Conservation (phyloP, 2,888 invertebrate species). For the Caenorhabditis becei region DNA sequence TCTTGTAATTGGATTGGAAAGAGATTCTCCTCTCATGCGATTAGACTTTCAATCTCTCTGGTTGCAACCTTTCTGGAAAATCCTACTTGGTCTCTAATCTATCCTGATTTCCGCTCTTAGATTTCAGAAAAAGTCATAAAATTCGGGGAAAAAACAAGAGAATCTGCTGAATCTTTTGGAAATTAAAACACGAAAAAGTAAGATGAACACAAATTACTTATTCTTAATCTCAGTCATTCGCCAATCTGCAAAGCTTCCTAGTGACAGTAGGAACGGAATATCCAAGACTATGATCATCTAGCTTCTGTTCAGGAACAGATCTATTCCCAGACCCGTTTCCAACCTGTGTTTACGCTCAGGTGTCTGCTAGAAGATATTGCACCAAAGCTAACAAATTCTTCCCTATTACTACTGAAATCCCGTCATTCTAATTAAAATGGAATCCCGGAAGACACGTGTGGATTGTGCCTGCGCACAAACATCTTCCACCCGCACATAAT, state of each 20-base stretch:
- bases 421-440: conserved; percentile 37
- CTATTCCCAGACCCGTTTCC: neutral
- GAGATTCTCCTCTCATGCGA: conserved; percentile 51
- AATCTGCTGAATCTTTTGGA: too few relatives aligned
- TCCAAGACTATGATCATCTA: conserved; percentile 11
- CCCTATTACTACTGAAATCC: neutral
- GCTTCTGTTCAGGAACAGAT: conserved; percentile 1
- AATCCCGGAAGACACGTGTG: conserved; percentile 39
- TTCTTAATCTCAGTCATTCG: neutral
- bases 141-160: conserved; percentile 2
- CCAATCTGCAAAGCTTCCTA: neutral
- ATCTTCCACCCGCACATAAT: conserved; percentile 15
- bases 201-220: conserved; percentile 21
- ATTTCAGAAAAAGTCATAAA: neutral
- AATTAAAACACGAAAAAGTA: too few relatives aligned
- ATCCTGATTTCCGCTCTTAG: conserved; percentile 29
- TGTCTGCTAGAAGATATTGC: conserved; percentile 14
- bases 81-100: conserved; percentile 42
- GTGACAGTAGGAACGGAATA: conserved; percentile 16
- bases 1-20: conserved; percentile 48
- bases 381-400: conserved; percentile 8
- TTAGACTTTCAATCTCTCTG: conserved; percentile 52
- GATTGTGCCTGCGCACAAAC: neutral
- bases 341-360: conserved; percentile 15
- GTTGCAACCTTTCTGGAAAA: conserved; percentile 48